These are phyloP conservation scores for Ahaetulla prasina DNA, from an alignment of 2,113 vertebrate species.

Conservation along the genomic window DNA sequence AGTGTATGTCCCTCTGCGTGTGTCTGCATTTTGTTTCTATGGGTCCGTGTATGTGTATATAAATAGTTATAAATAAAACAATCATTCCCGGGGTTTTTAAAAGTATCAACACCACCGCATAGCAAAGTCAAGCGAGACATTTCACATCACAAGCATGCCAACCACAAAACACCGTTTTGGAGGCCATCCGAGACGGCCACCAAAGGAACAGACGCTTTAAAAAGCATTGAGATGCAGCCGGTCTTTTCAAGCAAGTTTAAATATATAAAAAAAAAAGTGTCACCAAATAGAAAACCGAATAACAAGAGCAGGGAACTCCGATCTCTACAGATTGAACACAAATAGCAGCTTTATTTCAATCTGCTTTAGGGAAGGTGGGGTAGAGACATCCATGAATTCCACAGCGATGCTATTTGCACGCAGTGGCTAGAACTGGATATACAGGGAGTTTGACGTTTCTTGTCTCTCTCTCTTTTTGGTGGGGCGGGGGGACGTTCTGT, in stretches of 20 bases:
- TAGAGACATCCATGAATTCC: not conserved
- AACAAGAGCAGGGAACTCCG: not conserved
- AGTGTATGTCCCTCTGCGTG: not conserved
- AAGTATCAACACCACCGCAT: conserved; percentile 4
- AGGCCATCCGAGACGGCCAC: not conserved
- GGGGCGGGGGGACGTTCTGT: too few relatives aligned
- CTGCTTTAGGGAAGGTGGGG: not conserved
- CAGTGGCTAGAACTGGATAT: not conserved
- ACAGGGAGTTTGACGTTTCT: not conserved
- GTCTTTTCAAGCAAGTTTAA: conserved; percentile 9
- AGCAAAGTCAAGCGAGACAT: conserved; percentile 14
- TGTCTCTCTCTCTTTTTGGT: not conserved
- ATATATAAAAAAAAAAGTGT: not conserved
- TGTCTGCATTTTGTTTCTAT: not conserved
- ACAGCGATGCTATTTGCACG: not conserved
- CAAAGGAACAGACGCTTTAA: not conserved
- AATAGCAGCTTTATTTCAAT: conserved; percentile 43
- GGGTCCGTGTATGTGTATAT: not conserved
- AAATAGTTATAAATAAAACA: not conserved
- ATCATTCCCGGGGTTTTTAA: not conserved
- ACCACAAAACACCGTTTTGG: conserved; percentile 20
- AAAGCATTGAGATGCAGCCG: not conserved
- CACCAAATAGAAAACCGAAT: conserved; percentile 30
- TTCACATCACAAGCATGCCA: conserved; percentile 3
- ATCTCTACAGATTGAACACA: not conserved